Evolutionary conservation across 2,113 vertebrate genomes (phyloP).

Genomic region (Erinaceus europaeus): DNA sequence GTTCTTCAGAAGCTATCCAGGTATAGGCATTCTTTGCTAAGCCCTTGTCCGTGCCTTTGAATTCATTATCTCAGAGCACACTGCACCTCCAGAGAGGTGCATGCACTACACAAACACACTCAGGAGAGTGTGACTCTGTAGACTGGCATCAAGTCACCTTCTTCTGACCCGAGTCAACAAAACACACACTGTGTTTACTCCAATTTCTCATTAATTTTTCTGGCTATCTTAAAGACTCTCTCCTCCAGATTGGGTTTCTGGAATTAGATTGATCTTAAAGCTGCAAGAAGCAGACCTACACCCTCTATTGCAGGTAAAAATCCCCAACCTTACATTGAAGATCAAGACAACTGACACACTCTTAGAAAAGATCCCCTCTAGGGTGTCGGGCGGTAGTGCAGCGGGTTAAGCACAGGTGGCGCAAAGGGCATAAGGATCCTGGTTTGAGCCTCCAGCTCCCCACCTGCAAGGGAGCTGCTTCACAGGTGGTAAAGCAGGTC

Average conservation of each 20-base stretch:
- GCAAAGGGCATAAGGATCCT: no score
- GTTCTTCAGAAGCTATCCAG: conserved; percentile 61
- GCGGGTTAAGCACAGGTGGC: no score
- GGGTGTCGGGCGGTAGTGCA: no score
- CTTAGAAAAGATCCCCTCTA: neutral
- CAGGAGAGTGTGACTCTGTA: neutral
- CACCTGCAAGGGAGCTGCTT: no score
- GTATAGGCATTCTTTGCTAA: conserved; percentile 51
- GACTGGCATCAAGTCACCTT: conserved; percentile 41
- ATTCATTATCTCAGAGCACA: conserved; percentile 57
- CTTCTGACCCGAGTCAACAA: neutral
- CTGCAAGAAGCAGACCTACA: neutral
- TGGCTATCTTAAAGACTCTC: conserved; percentile 40
- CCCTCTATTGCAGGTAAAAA: no score
- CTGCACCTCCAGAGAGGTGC: neutral
- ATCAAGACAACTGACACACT: neutral
- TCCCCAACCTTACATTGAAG: neutral
- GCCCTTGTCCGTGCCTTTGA: conserved; percentile 51
- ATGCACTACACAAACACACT: neutral
- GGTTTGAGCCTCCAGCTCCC: no score
- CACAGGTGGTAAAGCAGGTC: no score
- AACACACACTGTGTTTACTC: neutral
- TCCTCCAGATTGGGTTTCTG: conserved; percentile 35
- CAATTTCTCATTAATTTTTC: conserved; percentile 41
- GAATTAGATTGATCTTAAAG: conserved; percentile 14